Evolutionary conservation across 2,888 invertebrate genomes (phyloP), one percentile per base, ranked within the genome.

Genomic region (Drosophila mimetica): DNA sequence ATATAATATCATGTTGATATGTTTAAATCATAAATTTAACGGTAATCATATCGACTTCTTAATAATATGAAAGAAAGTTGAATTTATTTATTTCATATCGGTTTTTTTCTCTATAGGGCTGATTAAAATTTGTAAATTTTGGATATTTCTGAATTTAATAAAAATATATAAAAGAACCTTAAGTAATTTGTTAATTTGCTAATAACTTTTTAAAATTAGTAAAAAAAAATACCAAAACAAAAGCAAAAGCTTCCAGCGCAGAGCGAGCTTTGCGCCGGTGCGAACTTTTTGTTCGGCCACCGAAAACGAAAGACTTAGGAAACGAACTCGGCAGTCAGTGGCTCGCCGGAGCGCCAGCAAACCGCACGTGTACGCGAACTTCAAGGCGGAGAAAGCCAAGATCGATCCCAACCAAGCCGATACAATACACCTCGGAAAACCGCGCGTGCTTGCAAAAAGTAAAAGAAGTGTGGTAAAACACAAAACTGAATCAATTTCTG

Each of bases 301-400:
- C 25, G 8, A 66, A 66, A 70, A 74, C 83, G 74, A 85, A 85
- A 79, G 81, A 86, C 84, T 85, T 66, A 60, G 74, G 79, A 65
- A 69, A 77, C 84, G 71, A 85, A 86, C 84, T 46, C 25, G 75
- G 5, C 47, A 51, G 25, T 58, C 83, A 89, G 88, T 89, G 79
- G 74, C 77, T 76, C 63, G 71, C 72, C 76, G 82, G 77, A 80
- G 70, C 81, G 77, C 78, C 70, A 80, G 63, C 81, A 54, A 53
- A 76, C 66, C 78, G 80, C 86, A 78, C 81, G 79, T 70, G 60
- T 69, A 18, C 25, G 47, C 37, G 20, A 4, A 37, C 18, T 39
- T 20, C 22, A 28, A 32, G 25, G n/a, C 18, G 16, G 25, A 18
- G 47, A 55, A 70, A 70, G 53, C 58, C 51, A 22, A 48, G 25